Base-by-base conservation (phyloP, 2,113 vertebrate genomes). In the Rhea pennata region DNA sequence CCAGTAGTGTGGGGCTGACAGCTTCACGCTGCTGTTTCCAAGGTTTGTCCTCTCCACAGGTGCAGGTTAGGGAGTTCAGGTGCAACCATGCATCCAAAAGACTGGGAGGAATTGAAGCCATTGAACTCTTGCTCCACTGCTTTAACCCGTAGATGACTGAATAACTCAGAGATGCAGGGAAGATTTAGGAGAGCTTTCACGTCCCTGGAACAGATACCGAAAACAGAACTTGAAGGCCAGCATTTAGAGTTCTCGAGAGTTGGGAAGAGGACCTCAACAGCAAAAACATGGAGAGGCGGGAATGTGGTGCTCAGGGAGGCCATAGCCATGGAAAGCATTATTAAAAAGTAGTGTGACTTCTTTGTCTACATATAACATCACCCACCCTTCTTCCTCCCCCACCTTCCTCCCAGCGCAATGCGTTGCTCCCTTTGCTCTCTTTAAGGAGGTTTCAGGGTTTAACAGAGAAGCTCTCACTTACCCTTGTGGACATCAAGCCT, bases 141-240 rank as follows among this genome's bases (percentile, higher is more conserved):
- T 19, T 48, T 48, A 19, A 48, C 17, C 56, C 59, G 10, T 3
- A 40, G 40, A 19, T 48, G 31, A 4, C 58, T 9, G 8, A 2
- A 1, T 16, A 46, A 9, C 65, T 4, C 0, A 21, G 42, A 67
- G 29, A 7, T 22, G 26, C 0, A 1, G 62, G 15, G 36, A 17
- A 66, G 16, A 19, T 4, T 3, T 48, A 48, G 19, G 46, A 17
- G 46, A 48, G 46, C 16, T 48, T 48, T 54, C 61, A 23, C 3
- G 1, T 4, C 48, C 21, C 4, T 3, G n/a, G 42, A 31, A 19
- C 46, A 24, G 33, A 24, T 6, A 31, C 3, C 29, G 48, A 86
- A 80, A 80, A 33, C 9, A 1, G 1, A 69, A 39, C 29, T 6
- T 42, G 2, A 75, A 72, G 13, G 12, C 19, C 54, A 44, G 22